These are phyloP conservation scores for Sturnus vulgaris DNA, from an alignment of 2,113 vertebrate species.

Conservation along the genomic window DNA sequence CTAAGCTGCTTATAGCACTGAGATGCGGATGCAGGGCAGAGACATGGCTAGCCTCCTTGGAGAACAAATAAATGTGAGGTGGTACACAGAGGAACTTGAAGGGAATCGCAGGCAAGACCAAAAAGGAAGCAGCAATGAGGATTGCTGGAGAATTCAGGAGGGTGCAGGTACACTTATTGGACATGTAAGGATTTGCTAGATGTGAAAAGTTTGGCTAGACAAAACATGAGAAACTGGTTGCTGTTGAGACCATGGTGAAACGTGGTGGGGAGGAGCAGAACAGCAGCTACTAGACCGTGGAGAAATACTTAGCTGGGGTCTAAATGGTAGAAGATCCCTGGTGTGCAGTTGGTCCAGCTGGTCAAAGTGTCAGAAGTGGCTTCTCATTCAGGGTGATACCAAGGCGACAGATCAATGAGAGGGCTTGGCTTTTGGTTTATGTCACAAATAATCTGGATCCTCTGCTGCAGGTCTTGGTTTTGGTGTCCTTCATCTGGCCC, in stretches of 20 bases:
- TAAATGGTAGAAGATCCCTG: neutral
- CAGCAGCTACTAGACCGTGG: too few species aligned
- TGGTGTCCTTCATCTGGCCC: neutral
- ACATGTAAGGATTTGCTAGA: neutral
- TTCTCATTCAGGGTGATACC: neutral
- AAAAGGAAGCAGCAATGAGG: neutral
- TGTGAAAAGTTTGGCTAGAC: neutral
- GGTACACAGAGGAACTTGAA: fast-evolving
- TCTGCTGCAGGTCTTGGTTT: neutral
- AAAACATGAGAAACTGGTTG: neutral
- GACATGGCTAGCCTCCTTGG: neutral
- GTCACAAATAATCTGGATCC: neutral
- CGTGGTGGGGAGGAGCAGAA: neutral
- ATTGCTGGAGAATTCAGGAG: neutral
- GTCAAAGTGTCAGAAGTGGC: neutral
- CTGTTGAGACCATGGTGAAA: neutral
- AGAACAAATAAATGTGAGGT: neutral
- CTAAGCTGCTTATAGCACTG: neutral
- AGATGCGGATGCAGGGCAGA: neutral
- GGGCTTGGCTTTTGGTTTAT: neutral
- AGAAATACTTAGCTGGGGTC: neutral
- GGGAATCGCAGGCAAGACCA: neutral
- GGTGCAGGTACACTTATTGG: fast-evolving
- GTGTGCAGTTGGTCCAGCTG: neutral
- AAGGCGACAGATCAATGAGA: neutral